Evolutionary conservation across 2,113 vertebrate genomes (phyloP).

Genomic region (Alouatta palliata): DNA sequence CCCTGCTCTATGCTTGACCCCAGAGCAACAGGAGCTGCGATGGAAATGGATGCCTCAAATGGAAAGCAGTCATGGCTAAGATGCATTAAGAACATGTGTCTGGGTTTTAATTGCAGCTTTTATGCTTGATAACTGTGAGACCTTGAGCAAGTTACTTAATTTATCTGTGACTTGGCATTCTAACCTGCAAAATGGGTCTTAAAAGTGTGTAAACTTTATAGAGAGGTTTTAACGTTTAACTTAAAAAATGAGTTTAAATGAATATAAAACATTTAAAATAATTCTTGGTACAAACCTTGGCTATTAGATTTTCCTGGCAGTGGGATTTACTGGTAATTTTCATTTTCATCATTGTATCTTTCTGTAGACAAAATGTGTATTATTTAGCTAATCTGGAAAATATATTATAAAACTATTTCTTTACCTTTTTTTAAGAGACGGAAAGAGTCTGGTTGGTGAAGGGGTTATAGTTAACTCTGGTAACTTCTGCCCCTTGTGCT

Average conservation of each 20-base stretch:
- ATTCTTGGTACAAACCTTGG: not conserved
- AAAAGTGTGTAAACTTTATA: not conserved
- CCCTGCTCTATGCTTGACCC: not conserved
- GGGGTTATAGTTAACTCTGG: not conserved
- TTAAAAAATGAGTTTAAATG: not conserved
- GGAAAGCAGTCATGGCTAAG: not conserved
- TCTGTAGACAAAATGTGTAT: not conserved
- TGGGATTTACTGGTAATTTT: not conserved
- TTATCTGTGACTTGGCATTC: not conserved
- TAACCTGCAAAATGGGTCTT: not conserved
- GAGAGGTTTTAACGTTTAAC: not conserved
- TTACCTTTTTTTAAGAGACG: not conserved
- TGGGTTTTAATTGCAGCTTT: not conserved
- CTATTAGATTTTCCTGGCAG: not conserved
- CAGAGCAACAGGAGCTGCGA: not conserved
- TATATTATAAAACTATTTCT: not conserved
- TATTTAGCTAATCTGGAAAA: not conserved
- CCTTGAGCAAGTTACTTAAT: not conserved
- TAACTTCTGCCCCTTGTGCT: accelerated
- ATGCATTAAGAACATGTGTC: not conserved
- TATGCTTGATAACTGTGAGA: not conserved
- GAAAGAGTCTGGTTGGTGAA: not conserved
- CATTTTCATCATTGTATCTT: not conserved
- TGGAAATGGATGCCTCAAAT: accelerated
- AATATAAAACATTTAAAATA: not conserved